These are phyloP conservation scores for Pimephales promelas DNA, from an alignment of 2,113 vertebrate species.

Conservation along the genomic window DNA sequence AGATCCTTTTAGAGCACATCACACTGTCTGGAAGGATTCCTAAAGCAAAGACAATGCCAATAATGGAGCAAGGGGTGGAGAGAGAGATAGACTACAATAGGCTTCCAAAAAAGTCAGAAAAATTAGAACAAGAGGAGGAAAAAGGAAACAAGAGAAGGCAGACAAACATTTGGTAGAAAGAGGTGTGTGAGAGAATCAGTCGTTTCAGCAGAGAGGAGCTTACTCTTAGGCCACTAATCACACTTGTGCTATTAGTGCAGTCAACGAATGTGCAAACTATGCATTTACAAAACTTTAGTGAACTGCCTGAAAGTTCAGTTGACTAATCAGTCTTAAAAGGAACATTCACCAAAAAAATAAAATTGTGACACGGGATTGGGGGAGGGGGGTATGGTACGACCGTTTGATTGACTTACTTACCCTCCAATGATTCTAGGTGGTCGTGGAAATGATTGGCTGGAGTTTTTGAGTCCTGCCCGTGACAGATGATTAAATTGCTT, in stretches of 20 bases:
- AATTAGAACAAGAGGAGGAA: background rate
- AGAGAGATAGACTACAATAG: background rate
- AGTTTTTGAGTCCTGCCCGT: no score
- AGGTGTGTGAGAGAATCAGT: background rate
- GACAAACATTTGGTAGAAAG: background rate
- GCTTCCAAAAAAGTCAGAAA: background rate
- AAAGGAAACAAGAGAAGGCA: background rate
- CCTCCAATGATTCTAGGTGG: no score
- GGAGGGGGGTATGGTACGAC: no score
- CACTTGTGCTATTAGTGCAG: background rate
- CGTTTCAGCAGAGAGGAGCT: background rate
- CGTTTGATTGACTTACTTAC: no score
- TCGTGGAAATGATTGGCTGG: no score
- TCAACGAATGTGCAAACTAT: background rate
- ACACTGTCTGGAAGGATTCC: conserved; percentile 42
- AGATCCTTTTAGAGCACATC: conserved; percentile 56
- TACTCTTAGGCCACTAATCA: background rate
- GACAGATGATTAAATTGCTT: no score
- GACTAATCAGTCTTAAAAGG: no score
- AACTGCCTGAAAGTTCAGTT: background rate
- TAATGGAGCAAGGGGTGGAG: background rate
- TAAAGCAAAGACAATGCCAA: conserved; percentile 44
- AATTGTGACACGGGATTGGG: no score
- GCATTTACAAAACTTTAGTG: background rate
- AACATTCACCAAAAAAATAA: no score